Percentiles rank a stretch among this genome's conserved stretches.
These are phyloP conservation scores for Micromys minutus DNA, from an alignment of 2,113 vertebrate species.

Conservation along the genomic window DNA sequence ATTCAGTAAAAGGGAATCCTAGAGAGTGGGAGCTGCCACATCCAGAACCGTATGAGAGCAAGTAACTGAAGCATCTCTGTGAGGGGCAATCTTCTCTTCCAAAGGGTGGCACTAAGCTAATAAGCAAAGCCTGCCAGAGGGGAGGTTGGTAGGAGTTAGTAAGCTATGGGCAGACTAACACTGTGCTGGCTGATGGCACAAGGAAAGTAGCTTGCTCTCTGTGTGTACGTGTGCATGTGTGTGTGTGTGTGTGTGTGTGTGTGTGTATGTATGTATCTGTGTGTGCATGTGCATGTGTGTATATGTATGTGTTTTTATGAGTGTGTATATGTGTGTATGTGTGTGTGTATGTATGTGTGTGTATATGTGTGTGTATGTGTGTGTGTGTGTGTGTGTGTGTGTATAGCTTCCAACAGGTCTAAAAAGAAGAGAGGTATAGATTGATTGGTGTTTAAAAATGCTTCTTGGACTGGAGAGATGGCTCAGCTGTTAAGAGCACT, in stretches of 20 bases:
- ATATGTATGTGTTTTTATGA: not conserved
- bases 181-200: fast-evolving
- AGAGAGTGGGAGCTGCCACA: not conserved
- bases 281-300: too few relatives aligned
- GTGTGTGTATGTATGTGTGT: not conserved
- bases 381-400: not conserved
- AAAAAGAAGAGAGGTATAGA: not conserved
- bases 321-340: too few relatives aligned
- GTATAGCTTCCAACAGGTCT: not conserved
- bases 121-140: not conserved
- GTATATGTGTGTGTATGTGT: not conserved
- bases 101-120: not conserved
- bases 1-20: not conserved
- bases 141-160: too few relatives aligned
- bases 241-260: too few relatives aligned
- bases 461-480: too few relatives aligned
- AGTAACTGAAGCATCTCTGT: not conserved
- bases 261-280: not conserved
- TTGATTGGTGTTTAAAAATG: not conserved
- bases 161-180: fast-evolving
- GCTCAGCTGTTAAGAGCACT: too few relatives aligned
- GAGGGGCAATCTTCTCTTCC: not conserved
- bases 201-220: fast-evolving
- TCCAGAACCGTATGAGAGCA: too few relatives aligned
- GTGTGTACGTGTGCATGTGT: not conserved